Percentiles rank a stretch among this genome's conserved stretches.
phyloP scores from a whole-genome alignment of 2,888 invertebrate genomes.

The Fragum whitleyi region DNA sequence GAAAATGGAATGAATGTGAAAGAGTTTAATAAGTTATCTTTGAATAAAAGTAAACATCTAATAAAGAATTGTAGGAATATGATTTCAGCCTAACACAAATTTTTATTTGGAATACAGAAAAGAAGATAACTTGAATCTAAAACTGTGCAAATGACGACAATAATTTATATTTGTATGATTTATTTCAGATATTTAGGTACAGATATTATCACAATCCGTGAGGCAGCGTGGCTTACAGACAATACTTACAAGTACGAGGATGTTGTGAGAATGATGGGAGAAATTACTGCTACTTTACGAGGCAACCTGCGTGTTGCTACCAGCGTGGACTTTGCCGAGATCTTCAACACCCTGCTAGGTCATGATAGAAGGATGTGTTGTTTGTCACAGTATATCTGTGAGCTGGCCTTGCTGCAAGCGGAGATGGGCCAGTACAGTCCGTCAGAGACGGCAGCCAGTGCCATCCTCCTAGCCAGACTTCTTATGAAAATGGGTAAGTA shows the following conservation, averaged over 20 bases:
- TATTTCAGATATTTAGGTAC: conserved; percentile 79
- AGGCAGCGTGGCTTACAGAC: conserved; percentile 84
- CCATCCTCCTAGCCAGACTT: conserved; percentile 80
- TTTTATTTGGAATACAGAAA: too few relatives aligned
- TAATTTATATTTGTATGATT: neutral
- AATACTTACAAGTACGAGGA: conserved; percentile 85
- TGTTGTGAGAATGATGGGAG: conserved; percentile 84
- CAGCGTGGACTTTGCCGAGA: conserved; percentile 79
- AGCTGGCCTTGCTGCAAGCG: conserved; percentile 82
- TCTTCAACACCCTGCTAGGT: conserved; percentile 73
- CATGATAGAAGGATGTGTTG: conserved; percentile 68
- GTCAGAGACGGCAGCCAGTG: conserved; percentile 81
- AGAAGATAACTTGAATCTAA: too few relatives aligned
- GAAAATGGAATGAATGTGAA: too few relatives aligned
- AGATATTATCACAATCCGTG: conserved; percentile 84
- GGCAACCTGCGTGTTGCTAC: conserved; percentile 81
- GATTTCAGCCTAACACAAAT: too few relatives aligned
- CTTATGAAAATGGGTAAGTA: conserved; percentile 74
- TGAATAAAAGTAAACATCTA: too few relatives aligned
- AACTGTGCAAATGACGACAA: too few relatives aligned
- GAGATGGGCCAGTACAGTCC: conserved; percentile 82
- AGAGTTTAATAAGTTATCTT: too few relatives aligned
- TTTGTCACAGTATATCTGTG: conserved; percentile 82
- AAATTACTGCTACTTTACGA: conserved; percentile 80
- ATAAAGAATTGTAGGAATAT: too few relatives aligned